These are phyloP conservation scores for Athetis lepigone DNA, from an alignment of 2,888 invertebrate genomes.

Conservation along the genomic window DNA sequence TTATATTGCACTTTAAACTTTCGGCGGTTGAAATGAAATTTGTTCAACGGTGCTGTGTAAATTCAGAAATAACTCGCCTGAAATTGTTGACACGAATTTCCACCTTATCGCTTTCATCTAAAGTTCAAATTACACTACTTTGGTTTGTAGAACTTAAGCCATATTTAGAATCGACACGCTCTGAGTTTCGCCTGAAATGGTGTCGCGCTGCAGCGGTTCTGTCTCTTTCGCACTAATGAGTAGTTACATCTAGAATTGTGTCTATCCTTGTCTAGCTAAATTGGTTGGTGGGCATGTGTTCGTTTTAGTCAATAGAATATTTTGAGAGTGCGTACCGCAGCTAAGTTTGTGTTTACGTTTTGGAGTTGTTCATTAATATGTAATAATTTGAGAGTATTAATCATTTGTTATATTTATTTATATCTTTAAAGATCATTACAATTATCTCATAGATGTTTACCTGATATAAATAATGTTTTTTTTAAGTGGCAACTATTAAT, in stretches of 20 bases:
- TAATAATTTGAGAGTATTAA: too few relatives aligned
- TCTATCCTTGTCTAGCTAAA: conserved; percentile 71
- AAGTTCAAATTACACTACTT: conserved; percentile 40
- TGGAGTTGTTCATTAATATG: conserved; percentile 58
- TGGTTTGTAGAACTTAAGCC: conserved; percentile 53
- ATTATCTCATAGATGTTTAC: too few relatives aligned
- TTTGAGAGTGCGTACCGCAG: conserved; percentile 69
- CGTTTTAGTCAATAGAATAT: conserved; percentile 78
- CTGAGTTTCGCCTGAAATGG: conserved; percentile 84
- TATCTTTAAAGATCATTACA: too few relatives aligned
- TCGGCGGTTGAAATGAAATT: conserved; percentile 85
- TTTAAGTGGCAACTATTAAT: conserved; percentile 50
- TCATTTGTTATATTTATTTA: too few relatives aligned
- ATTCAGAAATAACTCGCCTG: conserved; percentile 79
- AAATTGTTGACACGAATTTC: conserved; percentile 33
- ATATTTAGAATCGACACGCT: conserved; percentile 56
- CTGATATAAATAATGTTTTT: too few relatives aligned
- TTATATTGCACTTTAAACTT: conserved; percentile 86
- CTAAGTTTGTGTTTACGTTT: conserved; percentile 65
- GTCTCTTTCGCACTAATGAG: conserved; percentile 66
- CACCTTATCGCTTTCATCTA: conserved; percentile 33
- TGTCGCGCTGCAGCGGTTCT: conserved; percentile 77
- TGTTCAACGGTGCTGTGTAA: conserved; percentile 79
- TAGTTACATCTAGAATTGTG: conserved; percentile 46
- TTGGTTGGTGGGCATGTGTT: conserved; percentile 70